Conservation (phyloP, 2,797 vertebrate genomes). For the Oryzias dopingdopingensis region DNA sequence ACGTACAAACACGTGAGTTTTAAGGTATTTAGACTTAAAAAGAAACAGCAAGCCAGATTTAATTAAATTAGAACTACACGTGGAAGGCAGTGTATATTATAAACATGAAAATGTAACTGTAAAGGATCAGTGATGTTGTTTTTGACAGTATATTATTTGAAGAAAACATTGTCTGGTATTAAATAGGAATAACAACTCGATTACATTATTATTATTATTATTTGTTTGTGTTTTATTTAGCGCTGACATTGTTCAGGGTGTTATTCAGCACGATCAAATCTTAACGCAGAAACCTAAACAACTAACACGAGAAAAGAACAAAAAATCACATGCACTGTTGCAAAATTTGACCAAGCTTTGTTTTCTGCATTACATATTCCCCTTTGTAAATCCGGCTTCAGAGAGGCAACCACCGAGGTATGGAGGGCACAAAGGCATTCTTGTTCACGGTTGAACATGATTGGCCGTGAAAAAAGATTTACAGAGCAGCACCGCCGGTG, state of each 20-base stretch:
- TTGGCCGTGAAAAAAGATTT: constrained; percentile 64
- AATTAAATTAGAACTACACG: constrained; percentile 21
- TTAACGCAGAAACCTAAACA: constrained; percentile 22
- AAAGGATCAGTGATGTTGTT: no score
- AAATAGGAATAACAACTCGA: no score
- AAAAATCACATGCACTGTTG: constrained; percentile 46
- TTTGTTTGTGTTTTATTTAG: no score
- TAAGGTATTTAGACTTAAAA: constrained; percentile 29
- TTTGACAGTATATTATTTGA: no score
- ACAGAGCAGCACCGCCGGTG: constrained; percentile 17
- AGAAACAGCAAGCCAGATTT: constrained; percentile 32
- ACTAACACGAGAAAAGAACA: constrained; percentile 7
- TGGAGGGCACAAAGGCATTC: constrained; percentile 73
- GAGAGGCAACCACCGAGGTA: constrained; percentile 49
- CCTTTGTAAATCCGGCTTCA: constrained; percentile 69
- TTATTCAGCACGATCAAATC: constrained; percentile 21
- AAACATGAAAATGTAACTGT: background rate
- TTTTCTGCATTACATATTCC: constrained; percentile 50
- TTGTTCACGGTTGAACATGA: constrained; percentile 68
- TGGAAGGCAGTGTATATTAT: constrained; percentile 12
- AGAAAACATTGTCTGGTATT: no score
- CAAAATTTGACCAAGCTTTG: constrained; percentile 42
- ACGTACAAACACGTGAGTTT: constrained; percentile 44
- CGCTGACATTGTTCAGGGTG: constrained; percentile 4
- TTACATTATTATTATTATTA: no score